Evolutionary conservation across 1,140 invertebrate genomes (phyloP).

Genomic region (Matsumurasca onukii): DNA sequence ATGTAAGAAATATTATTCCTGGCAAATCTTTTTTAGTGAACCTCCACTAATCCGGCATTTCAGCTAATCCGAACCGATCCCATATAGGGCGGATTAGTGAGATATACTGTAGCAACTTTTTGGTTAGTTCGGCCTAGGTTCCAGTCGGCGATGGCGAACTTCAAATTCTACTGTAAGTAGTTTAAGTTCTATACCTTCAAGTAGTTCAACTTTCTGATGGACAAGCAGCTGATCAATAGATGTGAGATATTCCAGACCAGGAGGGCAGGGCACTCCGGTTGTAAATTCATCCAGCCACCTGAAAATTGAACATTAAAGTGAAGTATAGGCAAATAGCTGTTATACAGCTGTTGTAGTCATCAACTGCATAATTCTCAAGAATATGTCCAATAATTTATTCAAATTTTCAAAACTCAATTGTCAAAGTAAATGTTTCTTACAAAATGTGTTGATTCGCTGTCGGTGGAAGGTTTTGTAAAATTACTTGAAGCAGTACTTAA

Average conservation of each 20-base stretch:
- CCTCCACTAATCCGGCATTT: no score
- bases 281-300: constrained; percentile 83
- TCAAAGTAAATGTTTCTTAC: background rate
- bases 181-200: constrained; percentile 63
- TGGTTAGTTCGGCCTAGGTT: background rate
- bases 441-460: background rate
- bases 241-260: constrained; percentile 91
- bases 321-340: background rate
- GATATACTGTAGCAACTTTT: background rate
- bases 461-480: background rate
- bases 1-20: no score
- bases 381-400: background rate
- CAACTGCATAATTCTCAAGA: background rate
- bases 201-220: constrained; percentile 82
- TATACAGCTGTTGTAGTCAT: background rate
- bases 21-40: no score
- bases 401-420: constrained; percentile 1
- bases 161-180: background rate
- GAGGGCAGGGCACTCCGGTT: constrained; percentile 71
- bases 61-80: no score
- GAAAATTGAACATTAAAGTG: constrained; percentile 26
- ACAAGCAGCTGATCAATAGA: constrained; percentile 85
- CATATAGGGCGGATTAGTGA: background rate
- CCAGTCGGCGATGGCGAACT: background rate
- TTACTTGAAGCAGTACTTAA: no score